phyloP scores from a whole-genome alignment of 2,113 vertebrate species.

The Eolophus roseicapilla region DNA sequence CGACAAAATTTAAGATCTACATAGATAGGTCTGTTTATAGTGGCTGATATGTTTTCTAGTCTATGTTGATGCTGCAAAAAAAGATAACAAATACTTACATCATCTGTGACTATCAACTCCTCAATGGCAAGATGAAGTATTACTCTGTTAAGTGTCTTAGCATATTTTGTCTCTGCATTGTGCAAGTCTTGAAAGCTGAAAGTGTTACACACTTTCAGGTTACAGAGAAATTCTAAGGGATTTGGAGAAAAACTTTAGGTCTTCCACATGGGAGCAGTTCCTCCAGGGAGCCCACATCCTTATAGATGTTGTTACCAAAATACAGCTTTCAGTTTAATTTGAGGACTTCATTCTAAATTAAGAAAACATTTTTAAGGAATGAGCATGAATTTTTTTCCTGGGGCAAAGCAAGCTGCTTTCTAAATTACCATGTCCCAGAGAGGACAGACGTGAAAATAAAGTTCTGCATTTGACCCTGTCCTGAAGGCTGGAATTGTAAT shows the following conservation, averaged over 20 bases:
- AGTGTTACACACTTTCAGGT: background rate
- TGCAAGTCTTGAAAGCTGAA: background rate
- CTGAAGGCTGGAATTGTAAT: background rate
- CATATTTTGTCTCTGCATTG: background rate
- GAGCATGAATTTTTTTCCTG: background rate
- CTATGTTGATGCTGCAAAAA: background rate
- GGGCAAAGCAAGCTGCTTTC: constrained; percentile 5
- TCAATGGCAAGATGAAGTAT: background rate
- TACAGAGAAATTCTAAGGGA: background rate
- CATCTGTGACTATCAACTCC: background rate
- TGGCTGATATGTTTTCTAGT: background rate
- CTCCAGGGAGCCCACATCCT: background rate
- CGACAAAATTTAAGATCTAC: background rate
- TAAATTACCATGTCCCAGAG: background rate
- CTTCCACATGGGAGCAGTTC: background rate
- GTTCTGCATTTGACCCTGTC: background rate
- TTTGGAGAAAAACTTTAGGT: background rate
- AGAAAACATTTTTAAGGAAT: background rate
- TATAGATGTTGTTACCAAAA: background rate
- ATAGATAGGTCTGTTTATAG: background rate
- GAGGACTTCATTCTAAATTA: background rate
- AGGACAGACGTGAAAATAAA: background rate
- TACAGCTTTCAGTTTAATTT: background rate
- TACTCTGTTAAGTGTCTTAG: background rate
- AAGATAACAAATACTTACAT: background rate